Conservation (phyloP, 2,888 invertebrate genomes). For the Bursaphelenchus okinawaensis region DNA sequence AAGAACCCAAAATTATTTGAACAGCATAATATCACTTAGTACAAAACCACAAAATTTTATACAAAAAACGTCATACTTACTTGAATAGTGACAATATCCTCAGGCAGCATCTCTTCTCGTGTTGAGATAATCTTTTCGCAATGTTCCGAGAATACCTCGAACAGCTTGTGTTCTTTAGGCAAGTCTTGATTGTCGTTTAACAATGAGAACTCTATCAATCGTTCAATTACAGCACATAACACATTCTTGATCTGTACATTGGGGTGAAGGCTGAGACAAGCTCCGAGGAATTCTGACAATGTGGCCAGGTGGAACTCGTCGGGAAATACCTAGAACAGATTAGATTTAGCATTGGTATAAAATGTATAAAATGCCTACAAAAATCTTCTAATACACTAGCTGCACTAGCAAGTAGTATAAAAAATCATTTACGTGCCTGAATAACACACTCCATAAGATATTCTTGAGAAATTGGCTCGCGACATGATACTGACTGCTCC, state of each 20-base stretch:
- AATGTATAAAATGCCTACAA: conserved; percentile 25
- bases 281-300: conserved; percentile 82
- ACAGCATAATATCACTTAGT: no score
- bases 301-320: conserved; percentile 97
- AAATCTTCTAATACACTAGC: not conserved
- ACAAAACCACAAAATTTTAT: no score
- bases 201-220: conserved; percentile 56
- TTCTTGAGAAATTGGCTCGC: conserved; percentile 96
- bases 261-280: conserved; percentile 89
- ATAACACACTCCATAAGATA: conserved; percentile 99
- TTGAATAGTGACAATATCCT: conserved; percentile 91
- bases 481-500: conserved; percentile 94
- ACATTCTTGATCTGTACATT: conserved; percentile 94
- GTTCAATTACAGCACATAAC: conserved; percentile 88
- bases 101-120: conserved; percentile 85
- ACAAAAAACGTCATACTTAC: conserved; percentile 64
- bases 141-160: conserved; percentile 96
- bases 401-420: conserved; percentile 58
- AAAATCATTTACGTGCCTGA: conserved; percentile 66
- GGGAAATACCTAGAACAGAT: conserved; percentile 75
- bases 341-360: conserved; percentile 10
- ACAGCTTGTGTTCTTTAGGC: conserved; percentile 82
- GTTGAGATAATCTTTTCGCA: conserved; percentile 73
- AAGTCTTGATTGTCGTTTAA: conserved; percentile 65
- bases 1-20: no score